Evolutionary conservation across 1,140 invertebrate species (phyloP), one percentile per base, ranked within the genome.

Genomic region (Diabrotica virgifera): DNA sequence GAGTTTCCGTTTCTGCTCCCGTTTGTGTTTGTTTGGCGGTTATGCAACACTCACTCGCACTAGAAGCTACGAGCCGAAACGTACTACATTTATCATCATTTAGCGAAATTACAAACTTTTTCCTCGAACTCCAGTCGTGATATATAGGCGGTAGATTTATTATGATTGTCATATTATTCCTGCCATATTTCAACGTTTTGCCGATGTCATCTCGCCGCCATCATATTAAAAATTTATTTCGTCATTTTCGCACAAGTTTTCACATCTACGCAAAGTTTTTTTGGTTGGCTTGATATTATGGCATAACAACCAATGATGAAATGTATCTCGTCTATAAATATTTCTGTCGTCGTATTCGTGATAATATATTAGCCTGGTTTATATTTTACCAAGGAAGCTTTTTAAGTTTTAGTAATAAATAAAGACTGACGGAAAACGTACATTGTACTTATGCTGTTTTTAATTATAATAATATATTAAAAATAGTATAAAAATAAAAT

Each of bases 81-180:
- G 5, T 46, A 46, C 40, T 36, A 57, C 55, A 57, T 57, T 57
- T 36, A 36, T 57, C 55, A 57, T 57, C 55, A 57, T 57, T 57
- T 57, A 36, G 55, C 55, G 55, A 37, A 37, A 57, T 57, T 57
- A 57, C 24, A 57, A 57, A 57, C 55, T 57, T 57, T 57, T 57
- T 57, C 36, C n/a, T 12, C 36, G 55, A 57, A 36, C 11, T 57
- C 55, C 36, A n/a, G n/a, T n/a, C 40, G 40, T 46, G 40, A 46
- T 46, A 57, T 57, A 36, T 57, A 57, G 12, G 35, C 36, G 9
- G 36, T 12, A 57, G 55, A 57, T 57, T 57, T 57, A 57, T 57
- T 57, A 57, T 57, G 55, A 57, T 57, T 57, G 55, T 57, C 55
- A 57, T 57, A 57, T 57, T 57, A 57, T 57, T 57, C 55, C 10